These are phyloP conservation scores for Habroteleia sp. DNA, from an alignment of 2,888 invertebrate genomes.

Conservation along the genomic window DNA sequence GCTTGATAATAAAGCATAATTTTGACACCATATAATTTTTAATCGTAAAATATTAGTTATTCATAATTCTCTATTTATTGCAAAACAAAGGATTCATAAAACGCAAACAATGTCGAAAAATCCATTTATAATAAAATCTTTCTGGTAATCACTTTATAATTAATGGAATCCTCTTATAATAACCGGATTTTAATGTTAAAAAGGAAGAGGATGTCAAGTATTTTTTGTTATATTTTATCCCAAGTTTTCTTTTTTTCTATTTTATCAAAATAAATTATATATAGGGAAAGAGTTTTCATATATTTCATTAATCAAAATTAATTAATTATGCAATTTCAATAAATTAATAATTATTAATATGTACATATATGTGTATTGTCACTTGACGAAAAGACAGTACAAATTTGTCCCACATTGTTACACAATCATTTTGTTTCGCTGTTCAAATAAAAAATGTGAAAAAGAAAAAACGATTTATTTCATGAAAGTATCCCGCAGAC, in stretches of 20 bases:
- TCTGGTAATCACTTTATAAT: neutral
- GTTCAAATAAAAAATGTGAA: neutral
- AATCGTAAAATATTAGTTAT: conserved; percentile 4
- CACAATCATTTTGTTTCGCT: conserved; percentile 6
- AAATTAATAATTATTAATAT: too few species aligned
- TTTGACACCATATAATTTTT: conserved; percentile 27
- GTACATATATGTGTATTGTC: too few species aligned
- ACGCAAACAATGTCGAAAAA: neutral
- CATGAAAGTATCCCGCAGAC: conserved; percentile 14
- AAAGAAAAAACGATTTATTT: neutral
- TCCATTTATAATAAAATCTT: neutral
- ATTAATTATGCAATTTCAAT: too few species aligned
- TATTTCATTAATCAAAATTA: too few species aligned
- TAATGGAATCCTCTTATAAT: conserved; percentile 5
- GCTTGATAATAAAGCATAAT: conserved; percentile 29
- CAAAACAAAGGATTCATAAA: neutral
- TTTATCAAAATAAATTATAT: too few species aligned
- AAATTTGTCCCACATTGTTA: too few species aligned
- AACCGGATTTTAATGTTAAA: conserved; percentile 1
- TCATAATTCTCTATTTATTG: neutral
- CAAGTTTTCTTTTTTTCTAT: too few species aligned
- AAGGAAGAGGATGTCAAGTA: neutral
- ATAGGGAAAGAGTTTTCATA: too few species aligned
- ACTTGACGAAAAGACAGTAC: too few species aligned
- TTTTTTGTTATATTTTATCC: neutral